Evolutionary conservation across 2,113 vertebrate genomes (phyloP), one percentile per base, ranked within the genome.

Genomic region (Cebidichthys violaceus): DNA sequence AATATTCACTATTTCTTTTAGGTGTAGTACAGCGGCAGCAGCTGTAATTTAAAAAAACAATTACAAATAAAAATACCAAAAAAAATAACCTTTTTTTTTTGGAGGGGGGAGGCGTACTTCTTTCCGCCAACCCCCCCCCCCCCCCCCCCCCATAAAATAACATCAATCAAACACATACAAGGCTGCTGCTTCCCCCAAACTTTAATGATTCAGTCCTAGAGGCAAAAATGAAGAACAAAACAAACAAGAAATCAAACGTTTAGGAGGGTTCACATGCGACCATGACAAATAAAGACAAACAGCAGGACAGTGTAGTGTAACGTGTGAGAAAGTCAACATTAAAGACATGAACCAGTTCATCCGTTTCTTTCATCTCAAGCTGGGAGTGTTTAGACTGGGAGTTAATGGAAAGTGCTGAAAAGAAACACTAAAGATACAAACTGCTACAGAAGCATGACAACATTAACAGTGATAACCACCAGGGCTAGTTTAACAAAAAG

Each of bases 191-290:
- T 81, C 85, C 72, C 50, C 29, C 18, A 73, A 69, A 74, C 59
- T 83, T 90, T 77, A 78, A 76, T 84, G 55, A 66, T 66, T 83
- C 55, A 68, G 55, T 81, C 70, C 85, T 61, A 62, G 45, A 67
- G 59, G 52, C 17, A 33, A 55, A 18, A 47, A 67, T 24, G 13
- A 61, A 18, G 43, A 14, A 14, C 9, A 27, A 73, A 68, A 43
- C 27, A 6, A 86, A 50, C 41, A 59, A 60, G 18, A 54, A 65
- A 52, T 17, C 0, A 33, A 68, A 83, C 22, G 6, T 29, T 59
- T 14, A 43, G 18, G 8, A 20, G n/a, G 24, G 70, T 79, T 57
- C 55, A 76, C 67, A 76, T 87, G 84, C 79, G 81, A 10, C 67
- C 29, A 1, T 14, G 50, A 78, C 9, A 57, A 57, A 43, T 52